Evolutionary conservation across 2,113 vertebrate species (phyloP).

Genomic region (Burhinus oedicnemus): DNA sequence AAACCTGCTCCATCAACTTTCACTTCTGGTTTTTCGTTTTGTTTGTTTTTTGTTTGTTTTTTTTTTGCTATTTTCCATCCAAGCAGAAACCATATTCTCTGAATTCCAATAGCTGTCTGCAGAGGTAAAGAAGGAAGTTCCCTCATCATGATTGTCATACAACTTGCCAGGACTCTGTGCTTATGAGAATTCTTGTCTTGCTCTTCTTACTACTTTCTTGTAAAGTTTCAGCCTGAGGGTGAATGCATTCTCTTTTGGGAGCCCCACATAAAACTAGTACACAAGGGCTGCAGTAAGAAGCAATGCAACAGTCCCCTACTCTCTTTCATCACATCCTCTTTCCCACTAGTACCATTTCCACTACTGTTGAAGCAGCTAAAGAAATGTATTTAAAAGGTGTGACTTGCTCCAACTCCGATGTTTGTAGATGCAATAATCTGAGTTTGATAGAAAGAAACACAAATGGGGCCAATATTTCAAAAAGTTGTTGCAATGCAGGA

Average conservation of each 20-base stretch:
- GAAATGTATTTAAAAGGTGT: not conserved
- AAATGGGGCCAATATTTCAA: not conserved
- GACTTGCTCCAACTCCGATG: not conserved
- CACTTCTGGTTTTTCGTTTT: no score
- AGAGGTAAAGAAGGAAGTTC: not conserved
- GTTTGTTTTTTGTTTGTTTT: not conserved
- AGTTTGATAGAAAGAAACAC: not conserved
- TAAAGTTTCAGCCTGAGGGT: not conserved
- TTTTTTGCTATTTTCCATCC: not conserved
- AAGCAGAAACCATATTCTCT: not conserved
- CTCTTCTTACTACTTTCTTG: not conserved
- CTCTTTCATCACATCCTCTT: not conserved
- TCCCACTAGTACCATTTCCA: not conserved
- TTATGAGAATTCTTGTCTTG: not conserved
- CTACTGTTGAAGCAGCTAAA: not conserved
- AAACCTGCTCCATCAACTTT: not conserved
- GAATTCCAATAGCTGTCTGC: not conserved
- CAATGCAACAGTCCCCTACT: not conserved
- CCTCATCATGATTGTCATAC: not conserved
- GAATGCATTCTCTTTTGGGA: not conserved
- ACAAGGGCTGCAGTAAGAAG: not conserved
- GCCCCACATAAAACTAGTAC: not conserved
- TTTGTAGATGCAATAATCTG: not conserved
- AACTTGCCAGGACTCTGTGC: not conserved
- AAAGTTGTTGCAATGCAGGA: not conserved